A percentile compares a stretch with the other conserved stretches of the same genome.
Conservation (phyloP, 2,113 vertebrate species). For the Erythrolamprus reginae region DNA sequence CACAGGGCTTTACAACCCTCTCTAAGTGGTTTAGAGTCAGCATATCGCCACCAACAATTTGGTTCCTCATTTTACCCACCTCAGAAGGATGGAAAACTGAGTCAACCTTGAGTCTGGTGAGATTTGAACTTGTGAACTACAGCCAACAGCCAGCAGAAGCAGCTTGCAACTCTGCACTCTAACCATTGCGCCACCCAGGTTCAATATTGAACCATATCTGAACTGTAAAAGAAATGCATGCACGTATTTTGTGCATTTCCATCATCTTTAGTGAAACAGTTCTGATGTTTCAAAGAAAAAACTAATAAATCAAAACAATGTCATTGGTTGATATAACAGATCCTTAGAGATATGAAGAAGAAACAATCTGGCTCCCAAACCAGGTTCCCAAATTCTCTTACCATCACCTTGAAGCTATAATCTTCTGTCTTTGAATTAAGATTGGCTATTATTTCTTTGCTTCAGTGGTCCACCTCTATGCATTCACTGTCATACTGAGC, state of each 20-base stretch:
- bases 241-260: neutral
- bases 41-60: too few species aligned
- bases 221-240: neutral
- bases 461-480: constrained; percentile 2
- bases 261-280: neutral
- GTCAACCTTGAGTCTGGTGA: too few species aligned
- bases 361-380: neutral
- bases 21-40: too few species aligned
- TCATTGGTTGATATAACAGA: neutral
- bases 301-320: neutral
- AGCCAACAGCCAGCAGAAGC: too few species aligned
- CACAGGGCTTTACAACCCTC: too few species aligned
- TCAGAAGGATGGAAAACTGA: too few species aligned
- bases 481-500: neutral
- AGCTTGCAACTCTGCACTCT: too few species aligned
- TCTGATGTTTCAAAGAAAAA: neutral
- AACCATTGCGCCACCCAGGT: too few species aligned
- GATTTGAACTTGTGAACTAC: too few species aligned
- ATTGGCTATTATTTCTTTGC: constrained; percentile 4
- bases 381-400: neutral
- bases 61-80: too few species aligned
- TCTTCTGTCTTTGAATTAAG: constrained; percentile 9
- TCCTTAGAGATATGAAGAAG: neutral
- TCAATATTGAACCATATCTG: neutral
- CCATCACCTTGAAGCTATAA: neutral